Percentiles rank a stretch among this genome's conserved stretches.
Conservation (phyloP, 2,888 invertebrate species). For the Mycalesis mineus region DNA sequence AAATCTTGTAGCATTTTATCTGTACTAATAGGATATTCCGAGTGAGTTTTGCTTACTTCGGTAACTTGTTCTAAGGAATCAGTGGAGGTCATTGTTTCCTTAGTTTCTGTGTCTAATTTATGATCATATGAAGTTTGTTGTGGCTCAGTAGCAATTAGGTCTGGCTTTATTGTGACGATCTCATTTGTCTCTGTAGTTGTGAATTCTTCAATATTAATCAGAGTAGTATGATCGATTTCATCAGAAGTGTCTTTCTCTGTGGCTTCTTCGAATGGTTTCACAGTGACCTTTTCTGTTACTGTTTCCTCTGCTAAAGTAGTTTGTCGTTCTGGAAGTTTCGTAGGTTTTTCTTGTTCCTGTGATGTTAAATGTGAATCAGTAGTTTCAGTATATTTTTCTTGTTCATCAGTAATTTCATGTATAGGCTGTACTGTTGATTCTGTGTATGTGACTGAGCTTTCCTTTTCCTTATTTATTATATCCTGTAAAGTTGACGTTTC, state of each 20-base stretch:
- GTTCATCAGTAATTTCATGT: conserved; percentile 12
- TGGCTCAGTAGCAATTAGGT: background rate
- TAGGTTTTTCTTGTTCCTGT: background rate
- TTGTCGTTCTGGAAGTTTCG: background rate
- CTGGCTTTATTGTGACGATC: background rate
- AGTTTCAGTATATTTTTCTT: conserved; percentile 4
- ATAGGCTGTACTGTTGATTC: background rate
- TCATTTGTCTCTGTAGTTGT: background rate
- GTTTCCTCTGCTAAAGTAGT: background rate
- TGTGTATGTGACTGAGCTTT: background rate
- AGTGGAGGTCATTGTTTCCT: background rate
- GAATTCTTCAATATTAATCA: background rate
- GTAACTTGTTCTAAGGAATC: background rate
- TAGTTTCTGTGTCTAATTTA: conserved; percentile 3
- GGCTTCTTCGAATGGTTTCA: background rate
- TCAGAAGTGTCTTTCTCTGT: background rate
- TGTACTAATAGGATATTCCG: background rate
- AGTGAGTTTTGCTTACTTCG: background rate
- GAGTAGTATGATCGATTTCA: background rate
- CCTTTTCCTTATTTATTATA: background rate
- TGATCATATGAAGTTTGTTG: background rate
- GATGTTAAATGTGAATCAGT: background rate
- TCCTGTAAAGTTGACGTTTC: background rate
- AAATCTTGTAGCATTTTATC: background rate
- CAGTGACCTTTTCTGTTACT: background rate